Evolutionary conservation across 2,113 vertebrate species (phyloP).

Genomic region (Cyanoliseus patagonus): DNA sequence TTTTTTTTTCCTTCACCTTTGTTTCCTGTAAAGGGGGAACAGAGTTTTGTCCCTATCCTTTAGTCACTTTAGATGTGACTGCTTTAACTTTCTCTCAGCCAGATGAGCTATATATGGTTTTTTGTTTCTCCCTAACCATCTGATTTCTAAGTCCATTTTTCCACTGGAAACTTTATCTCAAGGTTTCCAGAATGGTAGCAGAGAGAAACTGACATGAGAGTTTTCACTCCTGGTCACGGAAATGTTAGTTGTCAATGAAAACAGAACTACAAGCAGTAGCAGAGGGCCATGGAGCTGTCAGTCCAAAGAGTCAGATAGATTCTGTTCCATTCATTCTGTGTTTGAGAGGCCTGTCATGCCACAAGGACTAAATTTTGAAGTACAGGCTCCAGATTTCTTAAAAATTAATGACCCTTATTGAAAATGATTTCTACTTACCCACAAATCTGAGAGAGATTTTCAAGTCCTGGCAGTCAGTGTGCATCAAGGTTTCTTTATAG

Average conservation of each 20-base stretch:
- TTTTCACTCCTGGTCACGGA: background rate
- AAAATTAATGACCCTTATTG: background rate
- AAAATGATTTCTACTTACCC: background rate
- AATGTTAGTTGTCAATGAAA: background rate
- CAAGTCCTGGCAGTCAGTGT: background rate
- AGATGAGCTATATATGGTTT: background rate
- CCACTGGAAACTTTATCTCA: background rate
- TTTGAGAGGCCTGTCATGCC: background rate
- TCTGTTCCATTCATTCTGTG: background rate
- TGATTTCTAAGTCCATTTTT: background rate
- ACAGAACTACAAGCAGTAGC: background rate
- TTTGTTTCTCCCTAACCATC: background rate
- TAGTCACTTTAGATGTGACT: background rate
- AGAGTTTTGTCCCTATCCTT: background rate
- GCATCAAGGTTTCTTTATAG: background rate
- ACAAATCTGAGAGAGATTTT: background rate
- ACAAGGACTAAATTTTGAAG: background rate
- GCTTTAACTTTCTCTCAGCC: background rate
- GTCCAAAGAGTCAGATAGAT: background rate
- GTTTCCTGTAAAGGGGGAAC: background rate
- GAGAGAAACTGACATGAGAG: background rate
- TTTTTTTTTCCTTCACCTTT: background rate
- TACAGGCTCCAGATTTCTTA: background rate
- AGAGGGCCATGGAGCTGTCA: background rate
- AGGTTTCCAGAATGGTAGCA: background rate